A percentile compares a stretch with the other conserved stretches of the same genome.
Evolutionary conservation across 2,797 vertebrate genomes (phyloP).

Genomic region (Babyrousa celebensis): DNA sequence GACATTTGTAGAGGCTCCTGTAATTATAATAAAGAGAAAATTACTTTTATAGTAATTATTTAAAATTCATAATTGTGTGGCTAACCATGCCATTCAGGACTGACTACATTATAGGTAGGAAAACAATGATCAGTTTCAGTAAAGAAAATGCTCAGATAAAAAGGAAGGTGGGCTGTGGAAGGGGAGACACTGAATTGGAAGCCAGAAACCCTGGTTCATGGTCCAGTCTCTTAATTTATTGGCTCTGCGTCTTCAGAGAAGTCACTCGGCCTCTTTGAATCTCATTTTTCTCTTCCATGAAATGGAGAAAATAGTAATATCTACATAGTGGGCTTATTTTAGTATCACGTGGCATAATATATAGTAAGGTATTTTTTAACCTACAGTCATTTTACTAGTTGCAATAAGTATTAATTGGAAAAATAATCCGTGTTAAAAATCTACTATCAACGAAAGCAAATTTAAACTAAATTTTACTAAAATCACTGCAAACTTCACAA

Average conservation of each 20-base stretch:
- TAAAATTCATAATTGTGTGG: conserved; percentile 15
- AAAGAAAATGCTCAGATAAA: conserved; percentile 7
- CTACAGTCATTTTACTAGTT: conserved; percentile 3
- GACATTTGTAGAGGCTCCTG: neutral
- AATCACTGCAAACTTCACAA: neutral
- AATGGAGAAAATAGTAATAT: conserved; percentile 8
- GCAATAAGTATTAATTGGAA: neutral
- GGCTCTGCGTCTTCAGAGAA: neutral
- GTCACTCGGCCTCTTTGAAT: neutral
- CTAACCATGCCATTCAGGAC: neutral
- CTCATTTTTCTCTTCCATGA: neutral
- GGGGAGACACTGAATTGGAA: neutral
- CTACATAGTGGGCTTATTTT: neutral
- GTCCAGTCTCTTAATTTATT: neutral
- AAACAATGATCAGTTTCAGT: neutral
- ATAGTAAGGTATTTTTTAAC: neutral
- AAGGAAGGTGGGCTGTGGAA: neutral
- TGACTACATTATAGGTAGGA: neutral
- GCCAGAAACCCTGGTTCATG: neutral
- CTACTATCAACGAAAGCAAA: neutral
- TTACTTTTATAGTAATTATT: conserved; percentile 30
- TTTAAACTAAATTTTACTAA: neutral
- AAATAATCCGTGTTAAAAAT: conserved; percentile 30
- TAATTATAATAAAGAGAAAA: conserved; percentile 18
- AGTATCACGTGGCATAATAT: neutral